Percentiles rank a stretch among this genome's conserved stretches.
These are phyloP conservation scores for Hartigia nigra DNA, from an alignment of 2,888 invertebrate species.

Conservation along the genomic window DNA sequence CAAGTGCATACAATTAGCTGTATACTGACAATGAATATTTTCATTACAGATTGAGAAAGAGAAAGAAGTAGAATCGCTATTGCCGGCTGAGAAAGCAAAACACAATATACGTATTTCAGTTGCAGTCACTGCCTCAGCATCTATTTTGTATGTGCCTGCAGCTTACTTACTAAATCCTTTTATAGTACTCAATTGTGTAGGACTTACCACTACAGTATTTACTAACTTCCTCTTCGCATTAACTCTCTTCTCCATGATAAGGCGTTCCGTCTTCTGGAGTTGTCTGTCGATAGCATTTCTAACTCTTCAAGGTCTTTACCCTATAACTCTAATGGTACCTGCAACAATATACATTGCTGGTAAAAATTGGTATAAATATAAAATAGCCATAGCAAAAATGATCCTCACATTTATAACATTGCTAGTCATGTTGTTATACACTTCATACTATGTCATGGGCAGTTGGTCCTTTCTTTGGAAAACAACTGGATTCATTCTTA, in stretches of 20 bases:
- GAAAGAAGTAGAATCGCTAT: constrained; percentile 36
- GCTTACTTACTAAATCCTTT: constrained; percentile 92
- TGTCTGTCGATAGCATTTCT: constrained; percentile 80
- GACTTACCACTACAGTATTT: constrained; percentile 89
- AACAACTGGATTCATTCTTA: constrained; percentile 75
- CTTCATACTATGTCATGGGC: constrained; percentile 74
- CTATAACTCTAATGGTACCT: constrained; percentile 85
- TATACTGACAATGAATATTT: constrained; percentile 7
- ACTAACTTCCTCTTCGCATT: constrained; percentile 85
- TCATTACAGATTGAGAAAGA: constrained; percentile 47
- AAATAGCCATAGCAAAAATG: constrained; percentile 68
- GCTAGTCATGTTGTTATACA: constrained; percentile 70
- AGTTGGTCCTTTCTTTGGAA: constrained; percentile 67
- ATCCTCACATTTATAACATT: constrained; percentile 69
- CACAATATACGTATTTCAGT: neutral
- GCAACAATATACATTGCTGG: constrained; percentile 78
- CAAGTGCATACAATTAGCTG: neutral
- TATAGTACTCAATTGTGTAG: constrained; percentile 86
- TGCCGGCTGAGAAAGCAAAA: neutral
- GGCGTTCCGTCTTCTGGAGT: constrained; percentile 73
- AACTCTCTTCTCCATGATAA: constrained; percentile 77
- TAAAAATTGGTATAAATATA: constrained; percentile 68
- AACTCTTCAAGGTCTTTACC: constrained; percentile 85
- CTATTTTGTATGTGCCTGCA: constrained; percentile 74
- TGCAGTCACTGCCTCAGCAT: constrained; percentile 23